These are phyloP conservation scores for Rhyacophila evoluta DNA, from an alignment of 2,888 invertebrate species.

Conservation along the genomic window DNA sequence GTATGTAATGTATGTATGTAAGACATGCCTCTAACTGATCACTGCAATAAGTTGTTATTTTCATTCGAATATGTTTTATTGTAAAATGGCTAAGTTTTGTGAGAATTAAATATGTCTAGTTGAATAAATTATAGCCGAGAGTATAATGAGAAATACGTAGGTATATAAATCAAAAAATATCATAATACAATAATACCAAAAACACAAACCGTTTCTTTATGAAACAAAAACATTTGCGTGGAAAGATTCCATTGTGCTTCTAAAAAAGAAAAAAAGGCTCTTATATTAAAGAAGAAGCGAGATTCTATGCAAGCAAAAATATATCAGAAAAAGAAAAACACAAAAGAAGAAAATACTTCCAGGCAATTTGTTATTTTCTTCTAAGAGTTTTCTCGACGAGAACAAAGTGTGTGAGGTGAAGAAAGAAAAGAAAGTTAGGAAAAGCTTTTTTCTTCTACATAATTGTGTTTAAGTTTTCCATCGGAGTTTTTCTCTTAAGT, in stretches of 20 bases:
- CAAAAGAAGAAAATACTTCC: slow-evolving; percentile 45
- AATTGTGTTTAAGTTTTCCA: slow-evolving; percentile 42
- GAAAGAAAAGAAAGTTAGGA: slow-evolving; percentile 41
- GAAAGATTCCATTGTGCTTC: slow-evolving; percentile 24
- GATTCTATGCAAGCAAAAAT: slow-evolving; percentile 23
- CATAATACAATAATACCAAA: neutral
- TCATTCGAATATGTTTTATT: no score
- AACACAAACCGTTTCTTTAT: neutral
- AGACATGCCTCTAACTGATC: no score
- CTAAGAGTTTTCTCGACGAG: slow-evolving; percentile 25
- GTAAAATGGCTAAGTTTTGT: no score
- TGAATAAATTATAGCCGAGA: no score
- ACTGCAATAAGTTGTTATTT: no score
- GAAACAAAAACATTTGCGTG: slow-evolving; percentile 23
- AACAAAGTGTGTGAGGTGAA: slow-evolving; percentile 12
- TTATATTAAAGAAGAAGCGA: slow-evolving; percentile 1
- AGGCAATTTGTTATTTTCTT: slow-evolving; percentile 48
- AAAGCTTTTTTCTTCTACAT: slow-evolving; percentile 42
- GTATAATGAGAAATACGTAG: no score
- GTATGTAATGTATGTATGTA: no score
- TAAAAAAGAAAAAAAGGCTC: neutral
- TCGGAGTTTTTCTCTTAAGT: slow-evolving; percentile 1
- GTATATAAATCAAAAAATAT: neutral
- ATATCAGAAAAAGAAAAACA: slow-evolving; percentile 44
- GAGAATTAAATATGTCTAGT: no score